These are phyloP conservation scores for Oikopleura albicans DNA, from an alignment of 23 tunicate genomes.

Conservation along the genomic window DNA sequence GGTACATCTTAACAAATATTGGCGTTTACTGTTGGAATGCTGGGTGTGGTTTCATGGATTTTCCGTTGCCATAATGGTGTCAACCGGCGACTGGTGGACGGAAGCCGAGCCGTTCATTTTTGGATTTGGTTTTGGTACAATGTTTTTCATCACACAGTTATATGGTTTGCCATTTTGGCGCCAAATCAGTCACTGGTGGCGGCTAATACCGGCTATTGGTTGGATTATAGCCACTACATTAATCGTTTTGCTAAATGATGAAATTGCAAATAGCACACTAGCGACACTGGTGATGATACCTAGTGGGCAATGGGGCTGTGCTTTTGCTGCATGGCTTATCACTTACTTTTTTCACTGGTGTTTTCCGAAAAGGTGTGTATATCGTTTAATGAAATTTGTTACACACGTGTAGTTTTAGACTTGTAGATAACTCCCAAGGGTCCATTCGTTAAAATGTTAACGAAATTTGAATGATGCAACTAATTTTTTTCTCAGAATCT, in stretches of 20 bases:
- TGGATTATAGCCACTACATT: conserved; percentile 24
- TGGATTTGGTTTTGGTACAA: background rate
- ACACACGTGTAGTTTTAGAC: too few species aligned
- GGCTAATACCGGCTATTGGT: conserved; percentile 13
- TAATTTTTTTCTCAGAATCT: too few species aligned
- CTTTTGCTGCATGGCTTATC: conserved; percentile 47
- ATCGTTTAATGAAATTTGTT: too few species aligned
- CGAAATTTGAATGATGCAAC: too few species aligned
- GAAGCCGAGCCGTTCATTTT: background rate
- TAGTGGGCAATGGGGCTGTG: conserved; percentile 39
- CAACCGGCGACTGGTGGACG: background rate
- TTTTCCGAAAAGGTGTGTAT: background rate
- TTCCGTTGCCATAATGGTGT: conserved; percentile 37
- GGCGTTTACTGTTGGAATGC: conserved; percentile 49
- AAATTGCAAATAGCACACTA: conserved; percentile 19
- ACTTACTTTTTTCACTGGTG: conserved; percentile 25
- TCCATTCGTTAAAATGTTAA: too few species aligned
- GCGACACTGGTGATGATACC: conserved; percentile 73
- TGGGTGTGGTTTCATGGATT: conserved; percentile 67
- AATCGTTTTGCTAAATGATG: too few species aligned
- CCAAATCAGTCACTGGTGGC: conserved; percentile 42
- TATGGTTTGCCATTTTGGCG: conserved; percentile 78
- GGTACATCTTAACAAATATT: background rate
- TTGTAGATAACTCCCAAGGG: too few species aligned
- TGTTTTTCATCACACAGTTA: conserved; percentile 24